Evolutionary conservation across 1,140 invertebrate genomes (phyloP), one percentile per base, ranked within the genome.

Genomic region (Venustaconcha ellipsiformis): DNA sequence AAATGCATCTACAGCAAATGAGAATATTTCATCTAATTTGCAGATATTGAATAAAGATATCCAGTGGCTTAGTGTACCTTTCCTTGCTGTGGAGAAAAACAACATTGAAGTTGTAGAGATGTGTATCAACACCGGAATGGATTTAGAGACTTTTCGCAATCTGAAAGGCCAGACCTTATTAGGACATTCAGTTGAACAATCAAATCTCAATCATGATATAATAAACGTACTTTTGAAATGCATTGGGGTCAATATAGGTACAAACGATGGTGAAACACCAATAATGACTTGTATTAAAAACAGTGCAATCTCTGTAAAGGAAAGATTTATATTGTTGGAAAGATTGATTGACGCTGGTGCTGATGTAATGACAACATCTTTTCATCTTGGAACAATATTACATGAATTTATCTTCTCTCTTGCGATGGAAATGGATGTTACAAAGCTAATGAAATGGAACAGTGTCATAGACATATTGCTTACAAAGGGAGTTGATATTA

Each of bases 71-170:
- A 48, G 37, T 48, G 37, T 74, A 14, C 72, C 72, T 13, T 74
- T 74, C 58, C 37, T 37, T 4, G 72, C 72, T n/a, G 30, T 74
- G 13, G 37, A 23, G 3, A 14, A n/a, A 55, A 48, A 15, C 17
- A 58, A 66, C n/a, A 1, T 64, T n/a, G 65, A 74, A 26, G 55
- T 74, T 56, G 26, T 74, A 17, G 48, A 67, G 6, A 30, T 74
- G 2, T 74, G 72, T 67, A n/a, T 48, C 17, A 65, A 74, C 13
- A 57, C 72, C 1, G 66, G 26, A 18, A 18, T 67, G 18, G 66
- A 74, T 68, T n/a, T 74, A 23, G 60, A 67, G 23, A 74, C 13
- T 17, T 74, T 74, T 59, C 65, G 64, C 2, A 12, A 26, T 6
- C 13, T 23, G 20, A 18, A 26, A 56, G 58, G 65, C 18, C n/a